Evolutionary conservation across 2,797 vertebrate species (phyloP).

Genomic region (Darevskia nairensis): DNA sequence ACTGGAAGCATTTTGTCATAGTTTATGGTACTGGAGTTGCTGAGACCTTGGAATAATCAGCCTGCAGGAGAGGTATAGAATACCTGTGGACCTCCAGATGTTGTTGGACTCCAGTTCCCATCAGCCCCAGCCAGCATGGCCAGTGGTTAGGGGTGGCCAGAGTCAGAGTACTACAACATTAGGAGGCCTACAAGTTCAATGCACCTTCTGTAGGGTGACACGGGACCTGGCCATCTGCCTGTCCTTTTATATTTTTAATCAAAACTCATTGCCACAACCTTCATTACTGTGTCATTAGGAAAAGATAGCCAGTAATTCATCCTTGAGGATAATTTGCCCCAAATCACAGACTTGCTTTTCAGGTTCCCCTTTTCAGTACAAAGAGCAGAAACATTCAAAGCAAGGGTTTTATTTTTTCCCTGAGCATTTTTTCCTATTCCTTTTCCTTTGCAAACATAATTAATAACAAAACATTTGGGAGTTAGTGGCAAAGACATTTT

Average conservation of each 20-base stretch:
- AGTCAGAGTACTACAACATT: too few species aligned
- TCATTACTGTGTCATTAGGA: neutral
- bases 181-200: too few species aligned
- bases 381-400: neutral
- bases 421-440: neutral
- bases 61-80: too few species aligned
- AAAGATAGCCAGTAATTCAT: neutral
- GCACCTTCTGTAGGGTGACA: neutral
- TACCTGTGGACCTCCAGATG: neutral
- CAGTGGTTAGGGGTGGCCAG: too few species aligned
- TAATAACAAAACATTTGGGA: conserved; percentile 49
- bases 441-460: conserved; percentile 41
- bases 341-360: neutral
- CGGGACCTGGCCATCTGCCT: neutral
- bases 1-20: neutral
- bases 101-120: neutral
- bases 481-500: conserved; percentile 43
- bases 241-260: neutral
- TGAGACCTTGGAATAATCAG: neutral
- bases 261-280: neutral
- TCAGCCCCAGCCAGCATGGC: too few species aligned
- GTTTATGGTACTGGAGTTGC: neutral
- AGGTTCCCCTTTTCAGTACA: neutral
- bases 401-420: conserved; percentile 17
- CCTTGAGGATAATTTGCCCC: neutral